Percentiles rank a stretch among this genome's conserved stretches.
These are phyloP conservation scores for Montipora cactus DNA, from an alignment of 64 coral and sea anemone species.

Conservation along the genomic window DNA sequence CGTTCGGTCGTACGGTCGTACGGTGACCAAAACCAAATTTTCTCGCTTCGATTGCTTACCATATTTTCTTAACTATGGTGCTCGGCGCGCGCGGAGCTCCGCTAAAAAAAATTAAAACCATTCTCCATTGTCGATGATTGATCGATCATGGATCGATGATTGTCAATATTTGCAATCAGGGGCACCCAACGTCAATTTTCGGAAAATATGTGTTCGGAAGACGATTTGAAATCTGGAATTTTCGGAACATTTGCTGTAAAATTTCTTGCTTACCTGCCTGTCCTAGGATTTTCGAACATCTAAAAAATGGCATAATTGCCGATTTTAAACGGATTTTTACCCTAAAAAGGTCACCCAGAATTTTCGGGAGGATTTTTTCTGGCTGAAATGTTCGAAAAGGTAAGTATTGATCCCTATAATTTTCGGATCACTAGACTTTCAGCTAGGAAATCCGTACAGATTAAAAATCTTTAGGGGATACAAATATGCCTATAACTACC, in stretches of 20 bases:
- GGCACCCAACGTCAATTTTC: no score
- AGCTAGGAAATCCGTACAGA: not conserved
- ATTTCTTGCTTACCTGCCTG: not conserved
- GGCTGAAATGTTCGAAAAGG: not conserved
- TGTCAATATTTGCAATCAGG: no score
- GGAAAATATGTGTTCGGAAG: not conserved
- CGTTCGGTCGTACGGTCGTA: no score
- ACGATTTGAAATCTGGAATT: not conserved
- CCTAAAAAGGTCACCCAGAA: not conserved
- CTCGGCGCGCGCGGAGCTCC: no score
- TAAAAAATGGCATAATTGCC: not conserved
- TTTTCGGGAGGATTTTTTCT: not conserved
- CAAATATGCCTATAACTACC: conserved; percentile 24
- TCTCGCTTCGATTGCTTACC: no score
- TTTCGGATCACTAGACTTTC: not conserved
- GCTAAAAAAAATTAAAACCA: no score
- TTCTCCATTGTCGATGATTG: no score
- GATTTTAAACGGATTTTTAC: not conserved
- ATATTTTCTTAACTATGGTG: no score
- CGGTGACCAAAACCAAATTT: no score
- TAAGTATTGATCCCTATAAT: not conserved
- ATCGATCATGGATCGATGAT: no score
- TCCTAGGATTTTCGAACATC: not conserved
- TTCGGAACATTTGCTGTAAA: not conserved
- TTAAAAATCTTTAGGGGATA: not conserved